Conservation (phyloP, 2,888 invertebrate species). For the Nymphalis c-album region DNA sequence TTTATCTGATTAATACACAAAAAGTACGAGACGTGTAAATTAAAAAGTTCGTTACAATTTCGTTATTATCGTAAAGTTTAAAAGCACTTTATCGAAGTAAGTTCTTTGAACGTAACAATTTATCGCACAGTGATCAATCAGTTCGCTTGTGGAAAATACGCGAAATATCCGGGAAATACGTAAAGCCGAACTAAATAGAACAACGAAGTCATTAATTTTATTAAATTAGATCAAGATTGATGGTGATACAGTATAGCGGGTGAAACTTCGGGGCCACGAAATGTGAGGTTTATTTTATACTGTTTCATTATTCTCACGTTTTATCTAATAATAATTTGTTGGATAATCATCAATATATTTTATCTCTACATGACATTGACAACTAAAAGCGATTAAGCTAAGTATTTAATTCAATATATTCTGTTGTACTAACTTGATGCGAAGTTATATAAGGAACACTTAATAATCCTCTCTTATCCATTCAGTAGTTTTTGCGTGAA, state of each 20-base stretch:
- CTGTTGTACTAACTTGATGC: too few relatives aligned
- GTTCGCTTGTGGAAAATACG: slow-evolving; percentile 25
- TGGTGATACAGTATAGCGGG: slow-evolving; percentile 43
- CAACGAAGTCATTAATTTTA: slow-evolving; percentile 63
- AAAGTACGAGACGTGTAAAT: too few relatives aligned
- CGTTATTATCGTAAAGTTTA: slow-evolving; percentile 1
- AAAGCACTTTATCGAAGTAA: slow-evolving; percentile 7
- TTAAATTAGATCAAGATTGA: slow-evolving; percentile 68
- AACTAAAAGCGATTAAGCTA: too few relatives aligned
- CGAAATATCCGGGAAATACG: slow-evolving; percentile 34
- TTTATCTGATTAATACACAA: too few relatives aligned
- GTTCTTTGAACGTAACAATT: slow-evolving; percentile 23
- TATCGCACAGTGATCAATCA: slow-evolving; percentile 43
- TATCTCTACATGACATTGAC: too few relatives aligned
- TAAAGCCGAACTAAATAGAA: slow-evolving; percentile 46
- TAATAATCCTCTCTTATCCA: too few relatives aligned
- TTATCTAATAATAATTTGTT: too few relatives aligned
- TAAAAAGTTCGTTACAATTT: neutral
- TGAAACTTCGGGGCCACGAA: slow-evolving; percentile 34
- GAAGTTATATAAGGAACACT: too few relatives aligned
- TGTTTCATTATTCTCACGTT: neutral
- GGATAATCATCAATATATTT: too few relatives aligned
- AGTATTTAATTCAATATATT: too few relatives aligned
- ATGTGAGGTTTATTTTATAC: slow-evolving; percentile 7
- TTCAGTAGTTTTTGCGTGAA: too few relatives aligned